Evolutionary conservation across 1,140 invertebrate species (phyloP).

Genomic region (silkworm (Bombyx mori)): DNA sequence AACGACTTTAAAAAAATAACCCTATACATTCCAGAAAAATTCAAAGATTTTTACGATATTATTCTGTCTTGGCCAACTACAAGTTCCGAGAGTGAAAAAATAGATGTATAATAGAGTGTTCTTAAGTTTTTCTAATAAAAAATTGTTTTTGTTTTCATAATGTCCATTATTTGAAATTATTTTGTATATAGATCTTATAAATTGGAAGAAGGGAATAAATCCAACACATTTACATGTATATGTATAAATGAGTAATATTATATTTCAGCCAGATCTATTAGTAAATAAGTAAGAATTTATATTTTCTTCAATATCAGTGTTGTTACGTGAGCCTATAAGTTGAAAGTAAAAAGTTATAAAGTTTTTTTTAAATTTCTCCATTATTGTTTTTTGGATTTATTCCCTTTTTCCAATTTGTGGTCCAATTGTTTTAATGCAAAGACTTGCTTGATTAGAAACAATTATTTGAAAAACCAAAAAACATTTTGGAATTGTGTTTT

Average conservation of each 20-base stretch:
- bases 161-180: conserved; percentile 1
- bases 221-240: conserved; percentile 1
- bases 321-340: too few relatives aligned
- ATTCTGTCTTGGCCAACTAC: neutral
- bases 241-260: neutral
- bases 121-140: neutral
- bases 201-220: neutral
- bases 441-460: too few relatives aligned
- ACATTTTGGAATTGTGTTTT: too few relatives aligned
- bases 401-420: too few relatives aligned
- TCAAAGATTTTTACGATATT: conserved; percentile 4
- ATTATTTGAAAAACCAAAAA: too few relatives aligned
- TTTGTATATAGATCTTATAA: conserved; percentile 1
- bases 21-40: neutral
- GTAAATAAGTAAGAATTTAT: too few relatives aligned
- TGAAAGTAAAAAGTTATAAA: too few relatives aligned
- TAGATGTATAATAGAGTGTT: conserved; percentile 1
- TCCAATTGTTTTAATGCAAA: neutral
- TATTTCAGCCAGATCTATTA: conserved; percentile 1
- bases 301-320: too few relatives aligned
- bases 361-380: too few relatives aligned
- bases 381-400: too few relatives aligned
- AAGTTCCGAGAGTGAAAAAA: neutral
- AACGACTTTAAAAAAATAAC: neutral
- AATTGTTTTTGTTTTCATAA: neutral